Evolutionary conservation across 2,113 vertebrate species (phyloP).

Genomic region (Aldabrachelys gigantea): DNA sequence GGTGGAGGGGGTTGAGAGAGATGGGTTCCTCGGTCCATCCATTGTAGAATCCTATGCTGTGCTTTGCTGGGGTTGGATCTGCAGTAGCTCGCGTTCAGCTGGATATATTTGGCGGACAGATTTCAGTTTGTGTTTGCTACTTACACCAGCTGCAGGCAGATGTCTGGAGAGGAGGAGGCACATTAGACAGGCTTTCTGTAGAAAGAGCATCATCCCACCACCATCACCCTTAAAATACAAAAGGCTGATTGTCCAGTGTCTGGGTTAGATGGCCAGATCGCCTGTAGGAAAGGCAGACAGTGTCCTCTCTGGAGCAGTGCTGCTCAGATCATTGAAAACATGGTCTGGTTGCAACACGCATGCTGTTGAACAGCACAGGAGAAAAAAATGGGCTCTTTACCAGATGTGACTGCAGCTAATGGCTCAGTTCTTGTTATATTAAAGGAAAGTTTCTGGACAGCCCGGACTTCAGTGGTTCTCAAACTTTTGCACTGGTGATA

Average conservation of each 20-base stretch:
- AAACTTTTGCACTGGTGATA: too few relatives aligned
- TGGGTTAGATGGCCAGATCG: neutral
- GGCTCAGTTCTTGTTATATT: neutral
- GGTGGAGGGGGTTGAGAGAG: neutral
- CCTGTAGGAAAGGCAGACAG: neutral
- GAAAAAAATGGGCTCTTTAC: neutral
- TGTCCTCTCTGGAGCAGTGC: neutral
- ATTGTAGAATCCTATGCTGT: neutral
- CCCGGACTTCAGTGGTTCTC: too few relatives aligned
- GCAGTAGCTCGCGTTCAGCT: neutral
- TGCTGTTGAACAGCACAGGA: too few relatives aligned
- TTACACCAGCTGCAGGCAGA: neutral
- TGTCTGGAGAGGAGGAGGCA: neutral
- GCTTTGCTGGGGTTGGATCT: neutral
- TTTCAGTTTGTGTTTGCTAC: neutral
- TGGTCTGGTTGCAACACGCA: too few relatives aligned
- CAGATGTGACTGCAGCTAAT: neutral
- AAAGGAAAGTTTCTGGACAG: accelerated
- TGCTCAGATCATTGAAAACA: neutral
- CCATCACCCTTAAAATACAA: neutral
- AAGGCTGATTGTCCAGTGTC: neutral
- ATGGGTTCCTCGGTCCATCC: neutral
- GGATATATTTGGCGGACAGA: neutral
- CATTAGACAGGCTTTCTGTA: neutral
- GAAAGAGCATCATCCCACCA: neutral